Evolutionary conservation across 2,113 vertebrate species (phyloP), one percentile per base, ranked within the genome.

Genomic region (Falco punctatus): DNA sequence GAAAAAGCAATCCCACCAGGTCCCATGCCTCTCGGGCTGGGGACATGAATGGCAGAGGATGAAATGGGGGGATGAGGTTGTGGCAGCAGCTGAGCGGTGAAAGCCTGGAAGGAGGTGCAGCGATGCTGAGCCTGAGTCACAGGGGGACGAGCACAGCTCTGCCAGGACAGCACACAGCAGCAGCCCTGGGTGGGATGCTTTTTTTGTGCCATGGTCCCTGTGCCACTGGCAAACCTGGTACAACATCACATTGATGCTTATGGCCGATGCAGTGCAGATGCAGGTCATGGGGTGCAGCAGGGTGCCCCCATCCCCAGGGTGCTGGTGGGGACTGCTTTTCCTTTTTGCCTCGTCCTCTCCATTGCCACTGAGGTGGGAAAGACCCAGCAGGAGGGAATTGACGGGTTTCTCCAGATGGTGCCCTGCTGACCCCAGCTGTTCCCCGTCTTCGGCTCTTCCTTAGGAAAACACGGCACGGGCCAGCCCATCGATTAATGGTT

Each of bases 391-490:
- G 81, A 88, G 81, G 73, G 79, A 93, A 73, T 38, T 19, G n/a
- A 57, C 0, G 16, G 91, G 73, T 86, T 96, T 92, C 69, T 89
- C 89, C 96, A 96, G 93, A 95, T 96, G 97, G 95, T 95, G 94
- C 89, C 94, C 88, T 0, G 2, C 51, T 96, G 96, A 96, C 97
- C 97, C 55, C 73, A 77, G 92, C 65, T 18, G 5, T 94, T 94
- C 97, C 85, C 75, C 2, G 5, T 92, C 94, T 92, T 96, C 4
- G 0, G 48, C 89, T 95, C 90, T 97, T 96, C 96, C 96, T 96
- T 97, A 95, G 71, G 67, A 95, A 96, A 97, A 95, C 97, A 97
- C 9, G 1, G 59, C 0, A 0, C 0, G 0, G 80, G 73, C 87
- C 95, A 95, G 79, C 52, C 69, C 93, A 82, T 90, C 72, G 3